Conservation (phyloP, 2,113 vertebrate genomes). For the Leuciscus idus region DNA sequence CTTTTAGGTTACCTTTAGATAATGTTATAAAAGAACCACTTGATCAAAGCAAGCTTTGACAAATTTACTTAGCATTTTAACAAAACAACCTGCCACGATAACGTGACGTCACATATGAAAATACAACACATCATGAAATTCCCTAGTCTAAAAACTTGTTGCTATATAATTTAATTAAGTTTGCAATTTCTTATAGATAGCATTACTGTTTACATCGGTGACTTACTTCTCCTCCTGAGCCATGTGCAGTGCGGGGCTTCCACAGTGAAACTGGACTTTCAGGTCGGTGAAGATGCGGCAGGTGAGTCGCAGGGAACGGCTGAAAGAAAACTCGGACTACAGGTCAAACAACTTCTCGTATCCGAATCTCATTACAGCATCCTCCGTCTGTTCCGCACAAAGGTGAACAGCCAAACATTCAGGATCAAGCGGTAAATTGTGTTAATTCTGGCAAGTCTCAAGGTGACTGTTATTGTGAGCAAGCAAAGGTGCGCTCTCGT, state of each 20-base stretch:
- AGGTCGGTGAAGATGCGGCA: slow-evolving; percentile 93
- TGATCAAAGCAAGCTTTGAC: not conserved
- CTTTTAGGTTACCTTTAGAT: not conserved
- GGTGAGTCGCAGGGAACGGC: slow-evolving; percentile 46
- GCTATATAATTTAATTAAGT: not conserved
- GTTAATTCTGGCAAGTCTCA: slow-evolving; percentile 38
- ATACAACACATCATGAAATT: not conserved
- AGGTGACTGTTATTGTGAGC: slow-evolving; percentile 27
- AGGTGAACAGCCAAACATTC: slow-evolving; percentile 20
- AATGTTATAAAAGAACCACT: not conserved
- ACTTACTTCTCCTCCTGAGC: slow-evolving; percentile 99
- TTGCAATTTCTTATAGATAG: not conserved
- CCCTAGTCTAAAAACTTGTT: not conserved
- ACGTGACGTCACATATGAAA: not conserved
- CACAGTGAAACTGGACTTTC: slow-evolving; percentile 97
- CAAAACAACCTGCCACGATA: not conserved
- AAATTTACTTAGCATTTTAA: not conserved
- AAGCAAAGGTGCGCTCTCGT: slow-evolving; percentile 26
- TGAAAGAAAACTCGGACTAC: slow-evolving; percentile 91
- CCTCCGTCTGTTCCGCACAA: slow-evolving; percentile 21
- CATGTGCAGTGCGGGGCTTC: slow-evolving; percentile 74
- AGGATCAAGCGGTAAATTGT: slow-evolving; percentile 15
- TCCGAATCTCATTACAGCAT: slow-evolving; percentile 49
- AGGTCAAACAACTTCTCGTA: slow-evolving; percentile 91
- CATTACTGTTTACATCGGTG: not conserved